Evolutionary conservation across 2,113 vertebrate genomes (phyloP).

Genomic region (Mola mola): DNA sequence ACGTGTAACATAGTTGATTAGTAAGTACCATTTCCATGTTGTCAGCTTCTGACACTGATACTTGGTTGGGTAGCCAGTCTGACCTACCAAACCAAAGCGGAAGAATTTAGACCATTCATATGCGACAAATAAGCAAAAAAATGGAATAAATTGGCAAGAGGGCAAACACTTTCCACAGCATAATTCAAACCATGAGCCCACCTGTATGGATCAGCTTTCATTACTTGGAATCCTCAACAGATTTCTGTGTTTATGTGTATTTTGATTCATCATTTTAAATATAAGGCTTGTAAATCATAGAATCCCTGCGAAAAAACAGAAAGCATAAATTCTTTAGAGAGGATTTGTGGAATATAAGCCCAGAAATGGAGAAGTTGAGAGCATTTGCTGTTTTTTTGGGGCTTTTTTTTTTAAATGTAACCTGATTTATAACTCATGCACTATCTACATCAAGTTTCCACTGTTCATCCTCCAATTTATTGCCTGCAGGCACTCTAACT

Average conservation of each 20-base stretch:
- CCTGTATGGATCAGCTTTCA: background rate
- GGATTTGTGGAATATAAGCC: conserved; percentile 12
- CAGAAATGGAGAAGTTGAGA: conserved; percentile 1
- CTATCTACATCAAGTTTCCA: conserved; percentile 48
- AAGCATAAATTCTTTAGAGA: conserved; percentile 20
- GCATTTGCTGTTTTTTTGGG: too few relatives aligned
- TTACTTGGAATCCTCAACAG: background rate
- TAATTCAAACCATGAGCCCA: too few relatives aligned
- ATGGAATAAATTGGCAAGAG: too few relatives aligned
- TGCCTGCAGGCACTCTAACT: conserved; percentile 65
- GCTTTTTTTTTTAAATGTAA: conserved; percentile 16
- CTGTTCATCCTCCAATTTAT: conserved; percentile 59
- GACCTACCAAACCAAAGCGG: too few relatives aligned
- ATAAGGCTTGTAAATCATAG: conserved; percentile 7
- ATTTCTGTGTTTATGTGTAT: background rate
- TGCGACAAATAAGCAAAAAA: too few relatives aligned
- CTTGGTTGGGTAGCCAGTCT: too few relatives aligned
- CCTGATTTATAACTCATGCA: conserved; percentile 6
- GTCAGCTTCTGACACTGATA: too few relatives aligned
- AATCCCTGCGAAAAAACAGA: background rate
- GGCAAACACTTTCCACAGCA: too few relatives aligned
- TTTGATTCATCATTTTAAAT: too few relatives aligned
- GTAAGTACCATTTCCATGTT: too few relatives aligned
- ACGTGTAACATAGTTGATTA: too few relatives aligned
- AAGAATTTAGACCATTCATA: too few relatives aligned